Base-by-base conservation (phyloP, 2,888 invertebrate genomes). In the Crocallis elinguaria region DNA sequence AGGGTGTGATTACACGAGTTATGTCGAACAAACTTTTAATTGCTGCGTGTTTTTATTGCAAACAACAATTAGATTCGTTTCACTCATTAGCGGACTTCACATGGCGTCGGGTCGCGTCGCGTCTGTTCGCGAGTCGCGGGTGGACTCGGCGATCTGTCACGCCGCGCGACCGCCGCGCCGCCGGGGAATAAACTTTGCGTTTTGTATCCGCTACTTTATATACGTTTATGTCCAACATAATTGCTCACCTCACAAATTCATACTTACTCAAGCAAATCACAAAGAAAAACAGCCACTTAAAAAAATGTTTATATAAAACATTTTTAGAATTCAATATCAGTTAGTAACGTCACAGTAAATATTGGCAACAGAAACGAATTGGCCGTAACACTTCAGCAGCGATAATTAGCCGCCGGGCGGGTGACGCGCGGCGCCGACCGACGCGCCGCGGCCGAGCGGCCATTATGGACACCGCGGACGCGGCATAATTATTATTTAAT, bases 401-500 rank as follows among this genome's bases (percentile, higher is more conserved):
- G 29, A 23, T 46, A 46, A 46, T 30, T 30, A 45, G 45, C 33
- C 14, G 11, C 42, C 7, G 19, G 9, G 19, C 32, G 17, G n/a
- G 5, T 14, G 23, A 14, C 30, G 29, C 25, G 25, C 38, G 33
- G 25, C 41, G 14, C n/a, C 39, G 9, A 16, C n/a, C 33, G 19
- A 12, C 21, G 23, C 19, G 29, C 23, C 45, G 25, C 37, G 33
- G 32, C 39, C 16, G 11, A 11, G 5, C 25, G 32, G 36, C 49
- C 49, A 32, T 16, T 3, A 12, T 49, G 30, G 38, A 39, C 39
- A 33, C 38, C 45, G 35, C 55, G 42, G 54, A 43, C 38, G 46
- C 23, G 23, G 51, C 57, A 56, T 60, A 59, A 61, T 67, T 67
- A 67, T 70, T 66, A 68, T 66, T 66, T 55, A 63, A 67, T 64